Percentiles rank a stretch among this genome's conserved stretches.
Evolutionary conservation across 2,888 invertebrate genomes (phyloP).

Genomic region (Platerodrilus igneus): DNA sequence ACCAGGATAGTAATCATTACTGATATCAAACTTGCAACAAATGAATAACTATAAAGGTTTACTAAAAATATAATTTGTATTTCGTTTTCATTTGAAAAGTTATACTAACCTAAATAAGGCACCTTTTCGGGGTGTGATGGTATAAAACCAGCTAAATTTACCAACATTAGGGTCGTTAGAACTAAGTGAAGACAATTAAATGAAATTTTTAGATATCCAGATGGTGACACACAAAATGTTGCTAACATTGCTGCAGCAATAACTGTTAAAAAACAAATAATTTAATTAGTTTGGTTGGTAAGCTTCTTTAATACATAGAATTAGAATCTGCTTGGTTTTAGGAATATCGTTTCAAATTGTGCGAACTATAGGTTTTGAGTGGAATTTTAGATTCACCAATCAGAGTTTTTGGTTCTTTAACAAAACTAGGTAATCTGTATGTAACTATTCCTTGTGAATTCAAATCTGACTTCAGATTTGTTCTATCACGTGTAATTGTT

Average conservation of each 20-base stretch:
- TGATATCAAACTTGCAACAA: slow-evolving; percentile 34
- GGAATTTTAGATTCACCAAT: no score
- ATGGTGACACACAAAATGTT: slow-evolving; percentile 43
- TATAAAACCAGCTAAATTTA: slow-evolving; percentile 34
- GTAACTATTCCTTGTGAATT: no score
- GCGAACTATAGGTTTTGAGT: no score
- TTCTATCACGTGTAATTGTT: no score
- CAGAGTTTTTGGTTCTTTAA: no score
- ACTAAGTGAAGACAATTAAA: slow-evolving; percentile 39
- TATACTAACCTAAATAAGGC: slow-evolving; percentile 41
- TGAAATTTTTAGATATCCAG: slow-evolving; percentile 39
- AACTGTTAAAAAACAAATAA: slow-evolving; percentile 34
- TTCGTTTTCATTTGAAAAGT: slow-evolving; percentile 3
- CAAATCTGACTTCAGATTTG: no score
- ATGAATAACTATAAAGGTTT: slow-evolving; percentile 36
- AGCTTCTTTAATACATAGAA: no score
- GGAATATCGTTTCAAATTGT: no score
- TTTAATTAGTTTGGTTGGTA: neutral
- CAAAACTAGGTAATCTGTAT: no score
- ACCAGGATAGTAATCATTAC: slow-evolving; percentile 38
- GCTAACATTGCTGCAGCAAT: slow-evolving; percentile 35
- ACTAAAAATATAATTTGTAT: slow-evolving; percentile 35
- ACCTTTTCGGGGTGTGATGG: slow-evolving; percentile 38
- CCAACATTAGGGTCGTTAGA: slow-evolving; percentile 35
- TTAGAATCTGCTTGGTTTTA: no score